phyloP scores from a whole-genome alignment of 1,140 invertebrate genomes.

The Nasonia giraulti region DNA sequence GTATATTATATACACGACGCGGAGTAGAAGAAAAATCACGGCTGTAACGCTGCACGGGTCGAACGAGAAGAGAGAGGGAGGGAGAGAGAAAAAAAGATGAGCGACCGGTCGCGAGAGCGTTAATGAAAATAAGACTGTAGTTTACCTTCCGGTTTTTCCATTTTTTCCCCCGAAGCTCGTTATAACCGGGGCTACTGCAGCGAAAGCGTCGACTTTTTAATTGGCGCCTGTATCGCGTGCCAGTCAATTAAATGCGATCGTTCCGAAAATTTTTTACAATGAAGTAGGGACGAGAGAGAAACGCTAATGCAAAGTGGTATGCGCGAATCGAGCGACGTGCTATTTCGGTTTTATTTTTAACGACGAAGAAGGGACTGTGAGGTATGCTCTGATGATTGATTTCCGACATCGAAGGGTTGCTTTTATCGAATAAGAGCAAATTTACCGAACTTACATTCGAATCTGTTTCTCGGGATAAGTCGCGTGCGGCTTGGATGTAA shows the following conservation, averaged over 20 bases:
- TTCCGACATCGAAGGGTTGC: too few relatives aligned
- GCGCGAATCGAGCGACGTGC: too few relatives aligned
- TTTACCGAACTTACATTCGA: too few relatives aligned
- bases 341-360: too few relatives aligned
- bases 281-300: neutral
- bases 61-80: neutral
- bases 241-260: slow-evolving; percentile 44
- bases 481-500: too few relatives aligned
- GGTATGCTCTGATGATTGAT: too few relatives aligned
- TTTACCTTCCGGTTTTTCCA: slow-evolving; percentile 32
- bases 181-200: neutral
- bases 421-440: too few relatives aligned
- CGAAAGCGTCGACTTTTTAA: slow-evolving; percentile 31
- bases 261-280: slow-evolving; percentile 41
- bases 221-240: slow-evolving; percentile 24
- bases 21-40: neutral
- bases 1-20: neutral
- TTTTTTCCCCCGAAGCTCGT: slow-evolving; percentile 34
- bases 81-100: neutral
- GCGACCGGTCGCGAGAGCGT: slow-evolving; percentile 15
- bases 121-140: slow-evolving; percentile 51
- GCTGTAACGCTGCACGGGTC: neutral
- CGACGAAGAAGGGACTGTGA: too few relatives aligned
- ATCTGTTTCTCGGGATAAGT: too few relatives aligned
- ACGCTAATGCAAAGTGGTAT: too few relatives aligned